These are phyloP conservation scores for Enteromius treurensis DNA, from an alignment of 2,797 vertebrate species.

Conservation along the genomic window DNA sequence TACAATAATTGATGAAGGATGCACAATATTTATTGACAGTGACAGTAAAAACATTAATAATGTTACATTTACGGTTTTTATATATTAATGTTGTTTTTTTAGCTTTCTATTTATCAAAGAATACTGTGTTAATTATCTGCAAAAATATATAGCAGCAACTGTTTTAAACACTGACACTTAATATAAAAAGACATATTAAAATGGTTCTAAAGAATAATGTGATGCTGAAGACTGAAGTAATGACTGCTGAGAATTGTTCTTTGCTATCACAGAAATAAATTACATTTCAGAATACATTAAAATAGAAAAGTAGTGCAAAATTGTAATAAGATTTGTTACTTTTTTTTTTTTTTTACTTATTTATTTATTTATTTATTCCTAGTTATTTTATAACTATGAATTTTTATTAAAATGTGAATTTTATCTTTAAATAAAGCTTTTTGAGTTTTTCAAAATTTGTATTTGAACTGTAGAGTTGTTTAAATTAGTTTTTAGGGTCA, in stretches of 20 bases:
- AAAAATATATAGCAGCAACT: not conserved
- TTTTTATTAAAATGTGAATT: not conserved
- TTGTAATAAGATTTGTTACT: not conserved
- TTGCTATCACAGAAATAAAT: not conserved
- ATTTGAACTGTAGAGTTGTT: not conserved
- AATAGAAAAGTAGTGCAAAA: not conserved
- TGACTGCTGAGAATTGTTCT: too few species aligned
- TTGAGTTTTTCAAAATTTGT: not conserved
- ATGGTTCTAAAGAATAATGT: not conserved
- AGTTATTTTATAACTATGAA: not conserved
- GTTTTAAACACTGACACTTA: not conserved
- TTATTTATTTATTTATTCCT: not conserved
- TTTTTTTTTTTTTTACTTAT: too few species aligned
- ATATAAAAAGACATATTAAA: not conserved
- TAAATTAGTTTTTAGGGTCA: not conserved
- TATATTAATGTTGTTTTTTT: not conserved
- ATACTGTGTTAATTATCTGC: not conserved
- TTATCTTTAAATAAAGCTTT: not conserved
- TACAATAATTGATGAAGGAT: not conserved
- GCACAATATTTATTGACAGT: too few species aligned
- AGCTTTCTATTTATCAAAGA: not conserved
- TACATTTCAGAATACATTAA: not conserved
- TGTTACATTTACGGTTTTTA: not conserved
- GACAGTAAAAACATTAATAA: not conserved
- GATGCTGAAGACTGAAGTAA: not conserved